Base-by-base conservation (phyloP, 2,888 invertebrate species). In the Athalia cordata region DNA sequence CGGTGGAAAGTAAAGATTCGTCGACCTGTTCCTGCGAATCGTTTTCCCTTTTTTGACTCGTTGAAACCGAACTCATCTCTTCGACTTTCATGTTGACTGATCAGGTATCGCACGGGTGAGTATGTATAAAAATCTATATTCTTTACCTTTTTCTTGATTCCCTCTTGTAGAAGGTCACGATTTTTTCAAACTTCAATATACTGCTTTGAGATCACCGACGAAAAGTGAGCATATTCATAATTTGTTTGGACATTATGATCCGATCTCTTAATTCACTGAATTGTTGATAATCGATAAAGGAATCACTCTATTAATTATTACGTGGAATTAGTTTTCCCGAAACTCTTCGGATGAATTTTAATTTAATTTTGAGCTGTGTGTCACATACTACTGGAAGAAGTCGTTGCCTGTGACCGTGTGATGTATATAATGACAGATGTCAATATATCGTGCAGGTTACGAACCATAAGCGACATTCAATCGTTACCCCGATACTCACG, bases 371-470 rank as follows among this genome's bases (percentile, higher is more conserved):
- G 13, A 8, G 49, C 29, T 50, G 43, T 70, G 52, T 45, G 8
- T 57, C 11, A 52, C 70, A 70, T 57, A 43, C 50, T n/a, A 8
- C 6, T 29, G 43, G 11, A 45, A 70, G 43, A 55, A 57, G 5
- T 43, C 6, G 52, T 70, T 52, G 43, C 11, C 57, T n/a, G 15
- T 45, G 70, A 5, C 70, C 70, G 50, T 55, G 57, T 15, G 29
- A n/a, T 43, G 9, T 45, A 13, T 47, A 72, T 59, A n/a, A 45
- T 47, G 57, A 59, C 6, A 55, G 57, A 43, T 43, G 72, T 72
- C 72, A 72, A 59, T 15, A 59, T 47, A 59, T 13, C 29, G 59
- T 13, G 29, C 29, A 55, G 72, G 72, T 72, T 72, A 72, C 9
- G 6, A 57, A 45, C 4, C 4, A 6, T 45, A 59, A 13, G 15